phyloP scores from a whole-genome alignment of 2,888 invertebrate species.

The Athripsodes cinereus region DNA sequence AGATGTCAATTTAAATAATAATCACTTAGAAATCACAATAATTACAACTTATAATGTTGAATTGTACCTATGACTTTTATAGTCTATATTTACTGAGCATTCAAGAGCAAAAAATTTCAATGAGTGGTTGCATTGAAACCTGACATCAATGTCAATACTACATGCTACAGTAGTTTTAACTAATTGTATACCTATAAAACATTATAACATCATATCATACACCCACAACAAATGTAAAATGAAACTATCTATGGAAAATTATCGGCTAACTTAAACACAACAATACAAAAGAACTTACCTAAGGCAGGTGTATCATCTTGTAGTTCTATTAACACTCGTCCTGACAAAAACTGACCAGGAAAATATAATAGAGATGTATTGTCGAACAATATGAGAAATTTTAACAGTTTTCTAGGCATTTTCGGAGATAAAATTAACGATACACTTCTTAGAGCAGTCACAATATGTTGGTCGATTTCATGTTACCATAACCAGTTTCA shows the following conservation, averaged over 20 bases:
- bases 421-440: conserved; percentile 26
- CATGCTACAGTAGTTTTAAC: too few species aligned
- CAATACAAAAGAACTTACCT: conserved; percentile 48
- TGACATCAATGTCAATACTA: too few species aligned
- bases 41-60: too few species aligned
- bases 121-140: too few species aligned
- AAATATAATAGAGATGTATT: conserved; percentile 89
- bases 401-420: conserved; percentile 84
- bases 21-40: too few species aligned
- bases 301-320: conserved; percentile 91
- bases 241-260: not conserved
- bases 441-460: too few species aligned
- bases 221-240: not conserved
- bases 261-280: not conserved
- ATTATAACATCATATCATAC: not conserved
- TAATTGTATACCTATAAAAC: too few species aligned
- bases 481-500: not conserved
- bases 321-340: conserved; percentile 84
- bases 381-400: conserved; percentile 90
- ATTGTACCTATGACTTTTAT: too few species aligned
- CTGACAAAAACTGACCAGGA: conserved; percentile 89
- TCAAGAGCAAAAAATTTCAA: too few species aligned
- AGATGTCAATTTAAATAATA: too few species aligned
- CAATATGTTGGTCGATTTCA: not conserved
- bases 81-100: too few species aligned